These are phyloP conservation scores for Oryzias woworae DNA, from an alignment of 2,113 vertebrate species.

Conservation along the genomic window DNA sequence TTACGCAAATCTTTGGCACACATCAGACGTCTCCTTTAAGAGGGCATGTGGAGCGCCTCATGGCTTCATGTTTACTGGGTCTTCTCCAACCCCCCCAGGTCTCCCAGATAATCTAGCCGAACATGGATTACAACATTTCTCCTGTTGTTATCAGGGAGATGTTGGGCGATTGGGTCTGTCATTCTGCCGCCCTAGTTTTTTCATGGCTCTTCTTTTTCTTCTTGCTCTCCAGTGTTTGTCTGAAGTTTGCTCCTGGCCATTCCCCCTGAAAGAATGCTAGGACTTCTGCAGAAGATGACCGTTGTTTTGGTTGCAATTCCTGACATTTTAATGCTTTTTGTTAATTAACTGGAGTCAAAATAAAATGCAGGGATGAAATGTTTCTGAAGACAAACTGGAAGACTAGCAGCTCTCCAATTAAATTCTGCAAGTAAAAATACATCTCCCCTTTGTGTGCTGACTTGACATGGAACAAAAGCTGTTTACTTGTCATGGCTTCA, in stretches of 20 bases:
- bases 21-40: constrained; percentile 27
- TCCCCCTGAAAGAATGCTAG: constrained; percentile 48
- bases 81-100: constrained; percentile 22
- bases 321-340: constrained; percentile 68
- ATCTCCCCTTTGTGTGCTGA: constrained; percentile 19
- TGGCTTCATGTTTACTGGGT: constrained; percentile 19
- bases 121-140: constrained; percentile 16
- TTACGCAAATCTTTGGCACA: constrained; percentile 41
- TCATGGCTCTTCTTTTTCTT: constrained; percentile 26
- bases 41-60: constrained; percentile 31
- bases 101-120: constrained; percentile 44
- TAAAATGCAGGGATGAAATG: constrained; percentile 38
- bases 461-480: constrained; percentile 27
- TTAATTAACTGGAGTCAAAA: constrained; percentile 67
- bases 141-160: constrained; percentile 30
- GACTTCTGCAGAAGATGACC: constrained; percentile 50
- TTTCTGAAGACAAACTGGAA: constrained; percentile 50
- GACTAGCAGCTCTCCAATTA: constrained; percentile 70
- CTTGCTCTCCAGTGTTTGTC: constrained; percentile 32
- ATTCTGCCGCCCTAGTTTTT: constrained; percentile 12
- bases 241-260: constrained; percentile 57
- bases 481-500: constrained; percentile 46
- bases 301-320: constrained; percentile 64
- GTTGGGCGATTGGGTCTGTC: constrained; percentile 7
- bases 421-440: constrained; percentile 54